phyloP scores from a whole-genome alignment of 2,888 invertebrate genomes.

The Gisinianus flammeolus region DNA sequence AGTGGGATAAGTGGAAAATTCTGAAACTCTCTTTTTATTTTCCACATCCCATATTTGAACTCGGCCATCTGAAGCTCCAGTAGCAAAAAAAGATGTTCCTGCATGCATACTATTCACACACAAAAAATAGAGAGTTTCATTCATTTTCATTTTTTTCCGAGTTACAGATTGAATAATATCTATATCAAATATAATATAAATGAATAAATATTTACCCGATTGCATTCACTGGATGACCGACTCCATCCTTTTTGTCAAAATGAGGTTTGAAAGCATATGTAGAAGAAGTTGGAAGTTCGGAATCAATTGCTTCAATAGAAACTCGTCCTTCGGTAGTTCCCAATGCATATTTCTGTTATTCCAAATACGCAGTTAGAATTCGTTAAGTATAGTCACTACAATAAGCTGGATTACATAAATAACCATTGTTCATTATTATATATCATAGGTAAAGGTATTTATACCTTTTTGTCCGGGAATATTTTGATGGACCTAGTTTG shows the following conservation, averaged over 20 bases:
- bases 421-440: no score
- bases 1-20: slow-evolving; percentile 33
- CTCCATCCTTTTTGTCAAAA: slow-evolving; percentile 85
- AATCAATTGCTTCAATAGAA: slow-evolving; percentile 79
- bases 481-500: slow-evolving; percentile 91
- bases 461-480: slow-evolving; percentile 78
- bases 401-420: no score
- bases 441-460: background rate
- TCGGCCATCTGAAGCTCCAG: slow-evolving; percentile 48
- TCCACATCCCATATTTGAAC: slow-evolving; percentile 49
- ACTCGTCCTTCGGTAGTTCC: slow-evolving; percentile 97
- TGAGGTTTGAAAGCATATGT: slow-evolving; percentile 98
- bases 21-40: slow-evolving; percentile 23
- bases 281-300: background rate
- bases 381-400: background rate
- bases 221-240: slow-evolving; percentile 97
- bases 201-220: slow-evolving; percentile 67
- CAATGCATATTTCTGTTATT: slow-evolving; percentile 81
- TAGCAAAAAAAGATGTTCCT: slow-evolving; percentile 37
- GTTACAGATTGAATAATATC: background rate
- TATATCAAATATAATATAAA: background rate
- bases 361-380: background rate
- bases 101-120: slow-evolving; percentile 12
- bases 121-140: no score
- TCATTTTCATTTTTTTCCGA: no score